Conservation (phyloP, 2,113 vertebrate genomes). For the Myrmecophaga tridactyla region DNA sequence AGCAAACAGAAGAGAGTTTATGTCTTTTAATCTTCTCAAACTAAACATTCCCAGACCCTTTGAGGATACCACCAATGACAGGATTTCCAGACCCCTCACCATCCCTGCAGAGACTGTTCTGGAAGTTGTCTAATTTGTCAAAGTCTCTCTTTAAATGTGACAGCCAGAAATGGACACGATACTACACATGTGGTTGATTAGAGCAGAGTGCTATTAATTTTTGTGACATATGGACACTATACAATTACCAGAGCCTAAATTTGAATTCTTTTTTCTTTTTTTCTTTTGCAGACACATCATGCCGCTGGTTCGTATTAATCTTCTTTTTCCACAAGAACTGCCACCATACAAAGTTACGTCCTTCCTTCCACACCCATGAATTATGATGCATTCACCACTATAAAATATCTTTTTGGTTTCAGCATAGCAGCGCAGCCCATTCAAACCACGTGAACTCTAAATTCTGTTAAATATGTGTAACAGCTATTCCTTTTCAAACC, state of each 20-base stretch:
- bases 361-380: background rate
- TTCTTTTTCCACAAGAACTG: slow-evolving; percentile 42
- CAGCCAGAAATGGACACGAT: slow-evolving; percentile 52
- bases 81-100: background rate
- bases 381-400: background rate
- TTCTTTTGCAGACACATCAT: slow-evolving; percentile 10
- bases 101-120: slow-evolving; percentile 12
- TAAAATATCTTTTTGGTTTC: slow-evolving; percentile 22
- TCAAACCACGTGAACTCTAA: background rate
- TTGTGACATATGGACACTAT: slow-evolving; percentile 33
- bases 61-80: slow-evolving; percentile 38
- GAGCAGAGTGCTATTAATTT: slow-evolving; percentile 53
- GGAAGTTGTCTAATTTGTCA: slow-evolving; percentile 73
- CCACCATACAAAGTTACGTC: background rate
- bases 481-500: background rate
- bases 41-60: slow-evolving; percentile 53
- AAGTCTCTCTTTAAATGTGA: slow-evolving; percentile 54
- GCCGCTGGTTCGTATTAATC: background rate
- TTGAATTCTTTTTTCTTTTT: slow-evolving; percentile 24
- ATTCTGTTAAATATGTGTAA: slow-evolving; percentile 34
- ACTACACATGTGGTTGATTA: slow-evolving; percentile 59
- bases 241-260: slow-evolving; percentile 13
- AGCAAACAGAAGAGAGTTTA: slow-evolving; percentile 29
- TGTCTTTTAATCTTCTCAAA: background rate
- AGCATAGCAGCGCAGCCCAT: background rate